A percentile compares a stretch with the other conserved stretches of the same genome.
phyloP scores from a whole-genome alignment of 2,888 invertebrate genomes.

The Anaspis maculata region DNA sequence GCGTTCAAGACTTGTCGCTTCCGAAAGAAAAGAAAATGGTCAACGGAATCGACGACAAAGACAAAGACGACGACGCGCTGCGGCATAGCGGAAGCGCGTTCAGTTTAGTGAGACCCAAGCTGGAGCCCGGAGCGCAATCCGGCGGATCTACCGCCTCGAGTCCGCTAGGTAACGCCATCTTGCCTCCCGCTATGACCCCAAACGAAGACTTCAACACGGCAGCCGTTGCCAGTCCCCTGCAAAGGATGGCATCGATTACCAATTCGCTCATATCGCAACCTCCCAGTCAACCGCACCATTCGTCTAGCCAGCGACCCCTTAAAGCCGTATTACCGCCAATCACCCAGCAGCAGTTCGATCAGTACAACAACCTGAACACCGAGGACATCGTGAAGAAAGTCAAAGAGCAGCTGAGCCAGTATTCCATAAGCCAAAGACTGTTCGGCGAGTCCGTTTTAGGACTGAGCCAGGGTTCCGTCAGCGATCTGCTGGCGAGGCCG shows the following conservation, averaged over 20 bases:
- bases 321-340: conserved; percentile 96
- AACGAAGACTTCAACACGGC: conserved; percentile 71
- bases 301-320: conserved; percentile 77
- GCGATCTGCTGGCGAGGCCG: conserved; percentile 91
- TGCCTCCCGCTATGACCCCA: conserved; percentile 76
- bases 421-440: conserved; percentile 93
- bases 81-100: conserved; percentile 77
- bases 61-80: conserved; percentile 56
- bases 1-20: conserved; percentile 77
- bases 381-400: conserved; percentile 97
- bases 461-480: conserved; percentile 93
- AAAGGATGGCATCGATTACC: conserved; percentile 96
- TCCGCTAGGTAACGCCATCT: conserved; percentile 75
- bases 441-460: conserved; percentile 98
- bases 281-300: conserved; percentile 76
- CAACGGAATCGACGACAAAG: conserved; percentile 57
- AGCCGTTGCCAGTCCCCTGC: conserved; percentile 86
- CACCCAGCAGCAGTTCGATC: conserved; percentile 97
- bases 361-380: conserved; percentile 95
- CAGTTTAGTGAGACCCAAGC: conserved; percentile 78
- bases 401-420: conserved; percentile 89
- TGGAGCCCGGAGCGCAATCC: conserved; percentile 63
- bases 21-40: conserved; percentile 68
- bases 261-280: conserved; percentile 92
- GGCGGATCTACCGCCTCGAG: conserved; percentile 74